phyloP scores from a whole-genome alignment of 1,140 invertebrate genomes.

The Drosophila sp. region DNA sequence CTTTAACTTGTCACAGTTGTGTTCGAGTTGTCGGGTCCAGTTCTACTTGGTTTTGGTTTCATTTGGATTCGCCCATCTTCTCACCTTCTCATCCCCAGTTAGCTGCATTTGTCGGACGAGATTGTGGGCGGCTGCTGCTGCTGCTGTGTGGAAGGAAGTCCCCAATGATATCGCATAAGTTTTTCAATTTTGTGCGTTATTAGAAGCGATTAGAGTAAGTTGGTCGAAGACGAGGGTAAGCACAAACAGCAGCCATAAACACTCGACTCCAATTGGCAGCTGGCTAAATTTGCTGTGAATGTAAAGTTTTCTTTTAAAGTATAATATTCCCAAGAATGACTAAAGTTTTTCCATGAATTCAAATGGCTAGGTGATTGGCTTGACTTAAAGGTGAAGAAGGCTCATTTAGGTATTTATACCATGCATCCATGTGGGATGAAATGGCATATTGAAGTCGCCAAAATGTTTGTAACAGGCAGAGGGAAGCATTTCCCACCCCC shows the following conservation, averaged over 20 bases:
- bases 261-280: slow-evolving; percentile 62
- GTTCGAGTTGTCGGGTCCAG: slow-evolving; percentile 71
- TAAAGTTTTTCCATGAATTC: slow-evolving; percentile 6
- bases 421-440: too few species aligned
- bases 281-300: slow-evolving; percentile 59
- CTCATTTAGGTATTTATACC: too few species aligned
- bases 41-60: slow-evolving; percentile 28
- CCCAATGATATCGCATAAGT: slow-evolving; percentile 81
- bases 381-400: not conserved
- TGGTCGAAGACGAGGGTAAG: slow-evolving; percentile 15
- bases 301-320: slow-evolving; percentile 31
- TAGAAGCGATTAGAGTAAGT: slow-evolving; percentile 78
- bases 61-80: slow-evolving; percentile 17
- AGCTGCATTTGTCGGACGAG: slow-evolving; percentile 65
- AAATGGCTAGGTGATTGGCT: not conserved
- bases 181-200: slow-evolving; percentile 82
- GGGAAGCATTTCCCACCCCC: too few species aligned
- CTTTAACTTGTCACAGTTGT: slow-evolving; percentile 76
- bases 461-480: too few species aligned
- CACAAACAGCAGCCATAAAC: slow-evolving; percentile 55
- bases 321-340: not conserved
- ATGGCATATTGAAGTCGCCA: too few species aligned
- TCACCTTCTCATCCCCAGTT: slow-evolving; percentile 19
- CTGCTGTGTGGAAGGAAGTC: slow-evolving; percentile 27
- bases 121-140: slow-evolving; percentile 42